Evolutionary conservation across 1,140 invertebrate species (phyloP).

Genomic region (Rhyacophila brunnea): DNA sequence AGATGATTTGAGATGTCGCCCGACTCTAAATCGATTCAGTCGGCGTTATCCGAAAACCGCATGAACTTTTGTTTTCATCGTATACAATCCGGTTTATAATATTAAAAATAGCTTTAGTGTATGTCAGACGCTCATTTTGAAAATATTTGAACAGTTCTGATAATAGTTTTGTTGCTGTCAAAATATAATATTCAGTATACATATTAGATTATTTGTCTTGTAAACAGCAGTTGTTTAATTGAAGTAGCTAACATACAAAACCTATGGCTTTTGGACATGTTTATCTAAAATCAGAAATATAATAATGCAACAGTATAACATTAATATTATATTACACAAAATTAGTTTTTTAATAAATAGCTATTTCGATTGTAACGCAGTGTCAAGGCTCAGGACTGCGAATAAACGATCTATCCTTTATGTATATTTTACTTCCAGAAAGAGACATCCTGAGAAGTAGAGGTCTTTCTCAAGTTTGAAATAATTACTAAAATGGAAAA

Average conservation of each 20-base stretch:
- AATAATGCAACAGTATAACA: slow-evolving; percentile 23
- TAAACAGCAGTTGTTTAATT: slow-evolving; percentile 31
- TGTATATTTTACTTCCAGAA: no score
- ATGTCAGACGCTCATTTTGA: slow-evolving; percentile 32
- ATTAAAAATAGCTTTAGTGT: slow-evolving; percentile 33
- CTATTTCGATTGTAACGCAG: no score
- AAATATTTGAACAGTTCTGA: slow-evolving; percentile 32
- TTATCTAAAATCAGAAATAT: slow-evolving; percentile 27
- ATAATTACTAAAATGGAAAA: no score
- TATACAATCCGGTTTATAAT: slow-evolving; percentile 28
- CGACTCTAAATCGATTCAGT: no score
- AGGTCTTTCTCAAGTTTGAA: no score
- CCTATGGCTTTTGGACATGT: slow-evolving; percentile 34
- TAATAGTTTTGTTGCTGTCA: slow-evolving; percentile 35
- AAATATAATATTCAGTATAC: slow-evolving; percentile 33
- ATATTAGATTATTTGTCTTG: slow-evolving; percentile 34
- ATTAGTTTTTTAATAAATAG: no score
- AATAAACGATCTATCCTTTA: no score
- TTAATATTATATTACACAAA: no score
- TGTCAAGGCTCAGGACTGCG: no score
- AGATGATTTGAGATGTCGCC: neutral
- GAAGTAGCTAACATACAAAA: slow-evolving; percentile 32
- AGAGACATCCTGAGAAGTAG: no score
- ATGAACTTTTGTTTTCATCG: slow-evolving; percentile 29
- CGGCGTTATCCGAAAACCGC: slow-evolving; percentile 6